Percentiles rank a stretch among this genome's conserved stretches.
phyloP scores from a whole-genome alignment of 1,140 invertebrate species.

The Brachionus rubens region DNA sequence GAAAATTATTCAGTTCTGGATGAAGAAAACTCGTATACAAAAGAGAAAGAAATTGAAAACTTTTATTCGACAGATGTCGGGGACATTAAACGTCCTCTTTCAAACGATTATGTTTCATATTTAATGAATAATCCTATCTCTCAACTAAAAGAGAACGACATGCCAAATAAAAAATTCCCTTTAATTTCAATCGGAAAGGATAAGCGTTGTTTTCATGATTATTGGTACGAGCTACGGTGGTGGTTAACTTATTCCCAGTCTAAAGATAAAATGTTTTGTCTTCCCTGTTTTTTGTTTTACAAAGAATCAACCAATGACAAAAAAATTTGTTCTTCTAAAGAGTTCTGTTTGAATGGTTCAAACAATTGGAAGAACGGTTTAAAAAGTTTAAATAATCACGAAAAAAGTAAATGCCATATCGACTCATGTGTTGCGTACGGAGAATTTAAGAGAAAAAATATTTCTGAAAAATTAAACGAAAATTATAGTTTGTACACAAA shows the following conservation, averaged over 20 bases:
- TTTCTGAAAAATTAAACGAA: background rate
- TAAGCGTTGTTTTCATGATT: conserved; percentile 4
- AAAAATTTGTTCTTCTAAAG: background rate
- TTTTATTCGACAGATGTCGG: conserved; percentile 12
- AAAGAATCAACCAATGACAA: background rate
- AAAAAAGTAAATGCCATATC: conserved; percentile 2
- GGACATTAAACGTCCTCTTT: background rate
- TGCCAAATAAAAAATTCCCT: background rate
- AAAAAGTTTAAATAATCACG: background rate
- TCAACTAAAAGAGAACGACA: background rate
- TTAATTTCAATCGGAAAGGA: background rate
- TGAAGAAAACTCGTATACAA: background rate
- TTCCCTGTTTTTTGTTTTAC: conserved; percentile 14
- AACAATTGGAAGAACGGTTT: background rate
- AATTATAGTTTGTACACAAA: background rate
- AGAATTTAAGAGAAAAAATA: background rate
- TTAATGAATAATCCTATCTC: background rate
- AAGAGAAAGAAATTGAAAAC: conserved; percentile 3
- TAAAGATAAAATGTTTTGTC: conserved; percentile 18
- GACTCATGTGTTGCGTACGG: background rate
- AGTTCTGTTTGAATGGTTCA: background rate
- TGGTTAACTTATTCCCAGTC: conserved; percentile 3
- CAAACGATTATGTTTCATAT: background rate
- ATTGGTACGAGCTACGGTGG: background rate
- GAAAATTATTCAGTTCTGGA: background rate